Evolutionary conservation across 2,888 invertebrate genomes (phyloP), one percentile per base, ranked within the genome.

Genomic region (Dicranocentrus wangi): DNA sequence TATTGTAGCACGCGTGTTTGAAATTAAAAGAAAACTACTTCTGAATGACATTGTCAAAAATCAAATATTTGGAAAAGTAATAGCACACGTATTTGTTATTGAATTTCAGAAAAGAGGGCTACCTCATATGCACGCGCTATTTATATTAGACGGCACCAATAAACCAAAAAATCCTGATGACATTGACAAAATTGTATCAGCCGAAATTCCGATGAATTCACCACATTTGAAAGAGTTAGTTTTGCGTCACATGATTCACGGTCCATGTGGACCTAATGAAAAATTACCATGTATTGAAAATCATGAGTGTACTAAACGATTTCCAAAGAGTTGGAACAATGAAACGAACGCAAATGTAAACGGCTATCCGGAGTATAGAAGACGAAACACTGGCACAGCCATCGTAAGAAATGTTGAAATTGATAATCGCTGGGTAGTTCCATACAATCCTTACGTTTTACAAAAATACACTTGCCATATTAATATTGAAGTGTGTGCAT

Each of bases 371-470:
- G 7, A 27, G 39, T 73, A 73, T 23, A 63, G 15, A 28, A 27
- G 61, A 43, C 28, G 72, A 42, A 27, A 39, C 3, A 76, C 25
- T 39, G 51, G 15, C 66, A 68, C 32, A 71, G 73, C n/a, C 15
- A 43, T 43, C 5, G 7, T 75, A 21, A 23, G 17, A 51, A 25
- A 21, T 13, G 47, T 61, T 8, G 17, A 55, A n/a, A 53, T 87
- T 58, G 87, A 88, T 77, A 89, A 89, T 82, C 69, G 86, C 19
- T 87, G 85, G 85, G 87, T 89, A 15, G 88, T 89, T 10, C 89
- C 89, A 0, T 88, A 88, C 82, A 88, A 88, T 82, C 87, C 87
- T 1, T 87, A 79, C 71, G 73, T 89, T 19, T 73, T 80, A 7
- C 72, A 83, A 60, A 87, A 86, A 61, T 89, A 85, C 85, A 85